Evolutionary conservation across 53 echinoderm and acorn worm species (phyloP), one percentile per base, ranked within the genome.

Genomic region (Echinarachnius parma): DNA sequence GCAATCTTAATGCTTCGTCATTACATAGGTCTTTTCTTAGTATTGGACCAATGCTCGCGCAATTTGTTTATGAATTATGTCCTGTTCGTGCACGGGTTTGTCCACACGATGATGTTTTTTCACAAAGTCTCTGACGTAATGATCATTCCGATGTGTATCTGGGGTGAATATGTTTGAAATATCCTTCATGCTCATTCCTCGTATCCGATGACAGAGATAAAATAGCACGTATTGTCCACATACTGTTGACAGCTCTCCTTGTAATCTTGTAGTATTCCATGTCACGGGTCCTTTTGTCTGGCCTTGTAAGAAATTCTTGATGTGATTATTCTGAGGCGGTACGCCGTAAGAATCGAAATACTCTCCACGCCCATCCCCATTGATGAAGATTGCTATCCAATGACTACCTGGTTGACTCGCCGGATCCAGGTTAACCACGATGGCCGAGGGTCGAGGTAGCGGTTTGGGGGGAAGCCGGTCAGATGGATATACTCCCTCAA

Each of bases 171-270:
- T 4, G 24, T 57, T 57, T 5, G 15, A 8, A 4, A 57, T 21
- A 57, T 24, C 57, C 25, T 34, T 32, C 61, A 61, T 61, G 61
- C 35, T 62, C 14, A 3, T 46, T 28, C 66, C 62, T 35, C 82
- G 61, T n/a, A 59, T 50, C n/a, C 90, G 77, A 23, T 90, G 85
- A 16, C 75, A 25, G 3, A 82, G 54, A 29, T 52, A 90, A 21
- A 77, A 89, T 15, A 85, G 24, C 4, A 58, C 62, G 31, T 84
- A 81, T 20, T 89, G 89, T 52, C 89, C 83, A 60, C 89, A 88
- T 14, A 83, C 83, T 0, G 83, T 52, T 4, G 80, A 88, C 31
- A 77, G 55, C 0, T 39, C n/a, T 39, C 80, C 84, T 16, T 89
- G 84, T 21, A 88, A 33, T 27, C 28, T 39, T 28, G 4, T 57